These are phyloP conservation scores for Orchestia grillus DNA, from an alignment of 1,140 invertebrate species.

Conservation along the genomic window DNA sequence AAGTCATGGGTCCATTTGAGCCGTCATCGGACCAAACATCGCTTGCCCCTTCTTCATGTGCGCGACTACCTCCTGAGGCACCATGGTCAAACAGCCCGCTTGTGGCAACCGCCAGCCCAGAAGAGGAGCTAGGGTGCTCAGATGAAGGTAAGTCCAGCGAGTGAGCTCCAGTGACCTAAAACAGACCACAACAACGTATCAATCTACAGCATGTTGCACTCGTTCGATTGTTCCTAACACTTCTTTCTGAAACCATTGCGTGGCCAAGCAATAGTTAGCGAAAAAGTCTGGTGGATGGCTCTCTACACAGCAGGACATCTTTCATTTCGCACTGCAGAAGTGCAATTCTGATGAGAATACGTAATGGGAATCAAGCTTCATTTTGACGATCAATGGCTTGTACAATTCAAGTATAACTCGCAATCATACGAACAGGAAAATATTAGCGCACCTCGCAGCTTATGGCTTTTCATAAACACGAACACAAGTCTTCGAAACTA, in stretches of 20 bases:
- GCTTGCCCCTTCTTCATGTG: background rate
- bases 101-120: background rate
- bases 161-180: constrained; percentile 24
- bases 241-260: background rate
- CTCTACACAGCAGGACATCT: background rate
- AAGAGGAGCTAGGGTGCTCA: background rate
- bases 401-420: background rate
- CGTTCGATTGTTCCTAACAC: background rate
- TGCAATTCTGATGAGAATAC: background rate
- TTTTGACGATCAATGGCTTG: background rate
- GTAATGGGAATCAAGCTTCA: background rate
- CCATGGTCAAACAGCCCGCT: background rate
- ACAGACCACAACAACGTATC: constrained; percentile 26
- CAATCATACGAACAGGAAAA: too few species aligned
- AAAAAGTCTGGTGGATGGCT: background rate
- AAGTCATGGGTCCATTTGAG: background rate
- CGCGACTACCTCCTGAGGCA: background rate
- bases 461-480: too few species aligned
- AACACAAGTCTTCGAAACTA: too few species aligned
- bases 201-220: background rate
- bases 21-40: background rate
- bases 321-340: background rate
- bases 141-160: background rate
- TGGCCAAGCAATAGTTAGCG: background rate
- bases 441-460: too few species aligned